Percentiles rank a stretch among this genome's conserved stretches.
phyloP scores from a whole-genome alignment of 2,797 vertebrate genomes.

The Sparidentex hasta region DNA sequence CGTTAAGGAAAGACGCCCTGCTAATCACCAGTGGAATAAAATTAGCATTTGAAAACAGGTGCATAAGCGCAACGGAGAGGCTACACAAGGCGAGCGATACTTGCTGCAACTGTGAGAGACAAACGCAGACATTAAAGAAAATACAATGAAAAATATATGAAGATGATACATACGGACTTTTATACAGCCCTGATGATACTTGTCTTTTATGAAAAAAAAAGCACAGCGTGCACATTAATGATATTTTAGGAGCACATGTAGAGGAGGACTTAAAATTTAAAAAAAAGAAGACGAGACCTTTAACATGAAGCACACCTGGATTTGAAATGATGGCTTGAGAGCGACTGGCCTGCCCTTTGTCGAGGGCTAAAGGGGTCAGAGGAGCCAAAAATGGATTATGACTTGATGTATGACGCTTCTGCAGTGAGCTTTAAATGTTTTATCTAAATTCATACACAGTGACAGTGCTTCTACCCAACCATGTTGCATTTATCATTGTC shows the following conservation, averaged over 20 bases:
- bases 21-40: slow-evolving; percentile 44
- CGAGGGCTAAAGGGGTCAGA: slow-evolving; percentile 56
- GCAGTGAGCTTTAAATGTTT: slow-evolving; percentile 73
- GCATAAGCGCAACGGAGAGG: slow-evolving; percentile 22
- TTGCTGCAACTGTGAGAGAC: not conserved
- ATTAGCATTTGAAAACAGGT: slow-evolving; percentile 54
- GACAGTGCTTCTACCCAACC: slow-evolving; percentile 54
- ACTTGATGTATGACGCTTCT: slow-evolving; percentile 68
- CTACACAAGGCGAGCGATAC: not conserved
- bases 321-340: slow-evolving; percentile 60
- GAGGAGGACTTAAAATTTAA: slow-evolving; percentile 18
- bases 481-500: slow-evolving; percentile 67
- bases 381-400: slow-evolving; percentile 70
- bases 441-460: slow-evolving; percentile 78
- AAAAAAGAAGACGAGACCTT: slow-evolving; percentile 42
- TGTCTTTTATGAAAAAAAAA: not conserved
- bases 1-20: not conserved
- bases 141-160: not conserved
- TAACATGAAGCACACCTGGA: slow-evolving; percentile 35
- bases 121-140: not conserved
- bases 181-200: not conserved
- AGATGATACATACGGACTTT: not conserved
- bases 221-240: not conserved
- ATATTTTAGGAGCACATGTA: not conserved
- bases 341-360: slow-evolving; percentile 59